Evolutionary conservation across 2,888 invertebrate species (phyloP).

Genomic region (Coecobrya sp.): DNA sequence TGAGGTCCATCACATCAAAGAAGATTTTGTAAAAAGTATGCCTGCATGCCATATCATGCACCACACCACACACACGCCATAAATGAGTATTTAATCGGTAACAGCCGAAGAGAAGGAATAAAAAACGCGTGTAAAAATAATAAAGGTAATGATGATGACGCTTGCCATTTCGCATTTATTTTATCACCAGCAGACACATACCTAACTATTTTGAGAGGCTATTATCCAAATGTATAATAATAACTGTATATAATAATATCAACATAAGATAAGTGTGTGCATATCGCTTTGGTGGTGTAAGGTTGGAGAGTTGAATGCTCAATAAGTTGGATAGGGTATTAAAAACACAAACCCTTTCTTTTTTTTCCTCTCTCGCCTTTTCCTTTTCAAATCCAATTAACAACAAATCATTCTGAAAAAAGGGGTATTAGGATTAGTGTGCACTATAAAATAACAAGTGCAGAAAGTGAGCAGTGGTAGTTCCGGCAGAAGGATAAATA

Average conservation of each 20-base stretch:
- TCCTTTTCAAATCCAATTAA: conserved; percentile 70
- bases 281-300: too few species aligned
- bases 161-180: conserved; percentile 11
- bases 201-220: neutral
- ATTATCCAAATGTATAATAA: too few species aligned
- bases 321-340: neutral
- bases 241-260: too few species aligned
- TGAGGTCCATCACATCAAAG: conserved; percentile 65
- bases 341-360: conserved; percentile 22
- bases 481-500: conserved; percentile 60
- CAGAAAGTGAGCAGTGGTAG: neutral
- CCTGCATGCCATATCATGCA: neutral
- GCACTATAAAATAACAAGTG: neutral
- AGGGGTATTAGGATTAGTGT: neutral
- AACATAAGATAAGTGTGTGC: too few species aligned
- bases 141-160: conserved; percentile 27
- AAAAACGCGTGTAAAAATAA: conserved; percentile 71
- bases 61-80: neutral
- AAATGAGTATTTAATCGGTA: conserved; percentile 69
- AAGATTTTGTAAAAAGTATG: neutral
- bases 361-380: conserved; percentile 14
- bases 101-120: neutral
- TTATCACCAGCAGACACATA: conserved; percentile 9
- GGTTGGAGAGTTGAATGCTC: neutral
- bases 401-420: conserved; percentile 60